phyloP scores from a whole-genome alignment of 2,888 invertebrate species.

The Apoda limacodes region DNA sequence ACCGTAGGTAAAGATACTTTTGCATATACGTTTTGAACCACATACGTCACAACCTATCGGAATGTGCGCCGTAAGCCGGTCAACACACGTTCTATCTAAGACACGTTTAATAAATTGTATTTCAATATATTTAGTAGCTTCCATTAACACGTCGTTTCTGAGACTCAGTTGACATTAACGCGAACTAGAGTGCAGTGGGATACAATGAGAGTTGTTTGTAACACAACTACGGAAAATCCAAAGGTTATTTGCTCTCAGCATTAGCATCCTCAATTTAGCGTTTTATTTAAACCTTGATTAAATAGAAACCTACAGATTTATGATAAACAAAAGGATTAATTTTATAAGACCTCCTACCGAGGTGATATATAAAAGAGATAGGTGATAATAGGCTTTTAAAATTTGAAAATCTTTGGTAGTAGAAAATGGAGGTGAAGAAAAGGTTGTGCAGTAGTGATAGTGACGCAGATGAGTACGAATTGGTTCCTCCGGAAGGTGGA shows the following conservation, averaged over 20 bases:
- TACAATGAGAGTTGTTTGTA: too few relatives aligned
- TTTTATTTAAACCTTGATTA: conserved; percentile 38
- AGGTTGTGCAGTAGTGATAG: conserved; percentile 30
- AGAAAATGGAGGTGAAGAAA: conserved; percentile 30
- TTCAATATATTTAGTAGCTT: too few relatives aligned
- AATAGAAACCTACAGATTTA: conserved; percentile 40
- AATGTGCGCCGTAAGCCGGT: too few relatives aligned
- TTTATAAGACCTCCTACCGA: conserved; percentile 36
- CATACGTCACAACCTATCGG: too few relatives aligned
- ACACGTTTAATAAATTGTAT: too few relatives aligned
- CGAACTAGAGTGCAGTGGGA: too few relatives aligned
- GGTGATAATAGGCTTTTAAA: conserved; percentile 16
- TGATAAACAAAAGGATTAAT: too few relatives aligned
- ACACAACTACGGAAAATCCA: conserved; percentile 56
- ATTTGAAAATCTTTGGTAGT: conserved; percentile 15
- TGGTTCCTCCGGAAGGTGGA: conserved; percentile 75
- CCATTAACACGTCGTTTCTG: too few relatives aligned
- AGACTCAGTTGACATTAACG: conserved; percentile 3
- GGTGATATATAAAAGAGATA: conserved; percentile 25
- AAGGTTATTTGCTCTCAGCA: conserved; percentile 35
- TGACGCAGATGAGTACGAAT: conserved; percentile 44
- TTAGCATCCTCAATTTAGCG: conserved; percentile 41
- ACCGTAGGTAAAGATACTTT: too few relatives aligned
- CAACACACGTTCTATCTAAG: too few relatives aligned
- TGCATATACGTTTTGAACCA: too few relatives aligned